These are phyloP conservation scores for Syrmaticus mikado DNA, from an alignment of 2,113 vertebrate genomes.

Conservation along the genomic window DNA sequence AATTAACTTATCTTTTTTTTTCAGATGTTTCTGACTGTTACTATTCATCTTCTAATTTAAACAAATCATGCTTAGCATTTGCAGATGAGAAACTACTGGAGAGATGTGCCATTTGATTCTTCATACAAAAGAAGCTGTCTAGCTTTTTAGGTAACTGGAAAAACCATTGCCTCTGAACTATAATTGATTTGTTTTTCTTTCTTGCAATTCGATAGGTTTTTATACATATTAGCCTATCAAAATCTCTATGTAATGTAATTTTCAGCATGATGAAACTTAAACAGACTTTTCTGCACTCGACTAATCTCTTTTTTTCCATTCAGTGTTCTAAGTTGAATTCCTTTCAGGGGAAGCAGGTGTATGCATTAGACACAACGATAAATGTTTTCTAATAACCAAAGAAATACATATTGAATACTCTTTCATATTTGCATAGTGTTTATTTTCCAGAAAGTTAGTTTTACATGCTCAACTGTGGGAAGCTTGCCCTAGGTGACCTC, in stretches of 20 bases:
- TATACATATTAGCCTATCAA: background rate
- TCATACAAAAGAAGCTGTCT: background rate
- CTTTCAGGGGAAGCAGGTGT: background rate
- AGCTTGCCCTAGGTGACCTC: background rate
- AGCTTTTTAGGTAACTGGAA: conserved; percentile 39
- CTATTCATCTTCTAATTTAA: conserved; percentile 26
- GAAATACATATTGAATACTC: background rate
- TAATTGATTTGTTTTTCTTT: conserved; percentile 63
- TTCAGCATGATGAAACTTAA: background rate
- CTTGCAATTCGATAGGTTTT: background rate
- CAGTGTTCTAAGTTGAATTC: background rate
- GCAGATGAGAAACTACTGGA: conserved; percentile 27
- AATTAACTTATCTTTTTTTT: conserved; percentile 18
- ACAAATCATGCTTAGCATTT: conserved; percentile 24
- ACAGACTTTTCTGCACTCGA: background rate
- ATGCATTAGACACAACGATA: background rate
- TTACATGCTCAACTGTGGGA: background rate
- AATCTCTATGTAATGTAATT: conserved; percentile 12
- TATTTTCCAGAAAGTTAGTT: background rate
- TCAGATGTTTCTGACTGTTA: conserved; percentile 22
- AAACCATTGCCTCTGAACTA: conserved; percentile 39
- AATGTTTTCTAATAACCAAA: background rate
- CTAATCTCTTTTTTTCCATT: background rate
- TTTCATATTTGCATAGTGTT: background rate
- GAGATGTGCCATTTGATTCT: conserved; percentile 43